A percentile compares a stretch with the other conserved stretches of the same genome.
phyloP scores from a whole-genome alignment of 2,797 vertebrate species.

The Coregonus ussuriensis region DNA sequence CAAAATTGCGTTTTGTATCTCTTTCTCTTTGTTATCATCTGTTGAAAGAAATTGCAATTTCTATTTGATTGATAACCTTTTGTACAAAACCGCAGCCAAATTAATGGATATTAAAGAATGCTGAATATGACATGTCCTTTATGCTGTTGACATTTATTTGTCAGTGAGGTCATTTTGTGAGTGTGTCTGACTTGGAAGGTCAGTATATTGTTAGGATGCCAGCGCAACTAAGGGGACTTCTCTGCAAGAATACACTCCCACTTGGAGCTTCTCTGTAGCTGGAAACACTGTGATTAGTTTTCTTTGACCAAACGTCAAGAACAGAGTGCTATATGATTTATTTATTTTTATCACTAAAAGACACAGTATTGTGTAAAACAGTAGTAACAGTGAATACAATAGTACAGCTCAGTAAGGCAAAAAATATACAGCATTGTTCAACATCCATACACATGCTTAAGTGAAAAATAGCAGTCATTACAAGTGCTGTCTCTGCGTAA shows the following conservation, averaged over 20 bases:
- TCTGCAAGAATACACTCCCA: background rate
- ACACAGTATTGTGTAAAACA: background rate
- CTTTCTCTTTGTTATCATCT: constrained; percentile 28
- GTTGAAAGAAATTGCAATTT: constrained; percentile 54
- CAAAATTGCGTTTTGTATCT: constrained; percentile 16
- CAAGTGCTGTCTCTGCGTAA: background rate
- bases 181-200: no score
- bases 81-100: constrained; percentile 29
- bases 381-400: background rate
- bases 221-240: background rate
- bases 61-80: constrained; percentile 43
- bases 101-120: background rate
- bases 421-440: background rate
- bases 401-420: background rate
- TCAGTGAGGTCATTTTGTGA: constrained; percentile 36
- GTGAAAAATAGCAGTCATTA: background rate
- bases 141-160: background rate
- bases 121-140: background rate
- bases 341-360: background rate
- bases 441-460: background rate
- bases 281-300: background rate
- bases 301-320: background rate
- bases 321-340: background rate
- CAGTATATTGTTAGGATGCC: background rate
- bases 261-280: background rate